Percentiles rank a stretch among this genome's conserved stretches.
Evolutionary conservation across 1,140 invertebrate species (phyloP).

Genomic region (Trichonephila inaurata): DNA sequence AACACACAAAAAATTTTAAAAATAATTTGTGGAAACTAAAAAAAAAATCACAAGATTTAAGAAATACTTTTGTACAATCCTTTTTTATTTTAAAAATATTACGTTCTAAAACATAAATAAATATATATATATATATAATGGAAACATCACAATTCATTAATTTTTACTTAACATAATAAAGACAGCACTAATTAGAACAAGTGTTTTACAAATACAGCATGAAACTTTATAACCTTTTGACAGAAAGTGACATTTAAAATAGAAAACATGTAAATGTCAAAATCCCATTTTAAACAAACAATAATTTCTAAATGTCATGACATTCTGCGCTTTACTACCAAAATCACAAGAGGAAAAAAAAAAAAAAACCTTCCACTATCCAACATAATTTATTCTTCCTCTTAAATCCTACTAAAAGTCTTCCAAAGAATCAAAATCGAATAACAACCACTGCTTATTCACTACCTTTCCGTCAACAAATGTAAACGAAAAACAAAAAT

Average conservation of each 20-base stretch:
- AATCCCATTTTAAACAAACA: not conserved
- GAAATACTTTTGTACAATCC: no score
- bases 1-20: no score
- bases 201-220: no score
- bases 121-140: no score
- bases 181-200: no score
- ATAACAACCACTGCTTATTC: not conserved
- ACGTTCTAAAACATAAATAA: no score
- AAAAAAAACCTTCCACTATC: not conserved
- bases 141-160: no score
- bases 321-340: not conserved
- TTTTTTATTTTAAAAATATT: no score
- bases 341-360: no score
- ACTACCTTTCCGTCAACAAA: not conserved
- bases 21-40: no score
- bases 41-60: no score
- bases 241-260: not conserved
- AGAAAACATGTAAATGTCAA: not conserved
- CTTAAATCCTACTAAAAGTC: not conserved
- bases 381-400: not conserved
- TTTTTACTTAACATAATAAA: no score
- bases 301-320: constrained; percentile 4
- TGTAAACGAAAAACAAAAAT: not conserved
- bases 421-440: not conserved
- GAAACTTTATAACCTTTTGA: not conserved